Conservation (phyloP, 2,888 invertebrate species). For the Buathra laborator region DNA sequence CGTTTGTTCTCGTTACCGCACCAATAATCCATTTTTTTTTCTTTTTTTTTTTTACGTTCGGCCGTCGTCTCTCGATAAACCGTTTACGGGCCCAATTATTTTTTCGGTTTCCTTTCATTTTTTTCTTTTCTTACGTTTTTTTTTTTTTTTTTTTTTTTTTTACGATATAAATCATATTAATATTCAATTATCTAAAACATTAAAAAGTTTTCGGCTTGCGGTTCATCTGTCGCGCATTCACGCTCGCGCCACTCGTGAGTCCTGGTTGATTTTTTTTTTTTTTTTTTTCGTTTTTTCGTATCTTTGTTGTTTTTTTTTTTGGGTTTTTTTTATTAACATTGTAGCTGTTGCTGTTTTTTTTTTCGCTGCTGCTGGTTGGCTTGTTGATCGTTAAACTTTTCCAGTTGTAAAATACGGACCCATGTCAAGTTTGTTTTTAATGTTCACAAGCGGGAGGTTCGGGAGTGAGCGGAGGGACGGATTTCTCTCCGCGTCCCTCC, state of each 20-base stretch:
- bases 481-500: not conserved
- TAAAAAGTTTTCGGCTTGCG: slow-evolving; percentile 81
- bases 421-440: slow-evolving; percentile 59
- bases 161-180: slow-evolving; percentile 80
- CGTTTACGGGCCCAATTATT: slow-evolving; percentile 76
- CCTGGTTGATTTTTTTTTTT: slow-evolving; percentile 59
- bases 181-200: slow-evolving; percentile 84
- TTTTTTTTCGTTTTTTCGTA: slow-evolving; percentile 27
- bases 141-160: slow-evolving; percentile 45
- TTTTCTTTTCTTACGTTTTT: slow-evolving; percentile 26
- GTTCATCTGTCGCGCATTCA: slow-evolving; percentile 71
- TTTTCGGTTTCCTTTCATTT: no score
- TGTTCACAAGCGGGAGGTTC: slow-evolving; percentile 53
- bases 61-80: slow-evolving; percentile 76
- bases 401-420: slow-evolving; percentile 55
- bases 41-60: slow-evolving; percentile 66
- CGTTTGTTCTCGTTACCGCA: slow-evolving; percentile 73
- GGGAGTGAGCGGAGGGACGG: slow-evolving; percentile 19
- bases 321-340: slow-evolving; percentile 52
- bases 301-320: slow-evolving; percentile 20
- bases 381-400: slow-evolving; percentile 50
- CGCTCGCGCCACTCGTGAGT: slow-evolving; percentile 69
- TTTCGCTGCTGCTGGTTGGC: slow-evolving; percentile 25
- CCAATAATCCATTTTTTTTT: slow-evolving; percentile 72
- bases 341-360: slow-evolving; percentile 35